A percentile compares a stretch with the other conserved stretches of the same genome.
Conservation (phyloP, 2,113 vertebrate genomes). For the Daubentonia madagascariensis region DNA sequence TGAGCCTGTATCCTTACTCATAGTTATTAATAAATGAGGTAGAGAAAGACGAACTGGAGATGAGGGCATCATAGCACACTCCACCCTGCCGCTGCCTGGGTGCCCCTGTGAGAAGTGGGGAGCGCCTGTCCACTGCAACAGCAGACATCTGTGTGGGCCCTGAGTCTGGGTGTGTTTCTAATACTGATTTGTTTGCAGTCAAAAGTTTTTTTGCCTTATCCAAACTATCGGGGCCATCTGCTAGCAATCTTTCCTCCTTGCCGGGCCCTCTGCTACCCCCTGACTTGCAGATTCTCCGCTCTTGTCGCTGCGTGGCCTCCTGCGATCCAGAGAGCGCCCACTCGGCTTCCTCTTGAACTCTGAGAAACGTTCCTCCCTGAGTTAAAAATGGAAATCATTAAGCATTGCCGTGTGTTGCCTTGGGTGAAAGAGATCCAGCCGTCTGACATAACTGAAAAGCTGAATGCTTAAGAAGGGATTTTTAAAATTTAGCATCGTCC, state of each 20-base stretch:
- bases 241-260: conserved; percentile 54
- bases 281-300: conserved; percentile 67
- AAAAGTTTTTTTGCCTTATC: conserved; percentile 43
- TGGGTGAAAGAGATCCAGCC: conserved; percentile 12
- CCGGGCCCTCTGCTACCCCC: conserved; percentile 76
- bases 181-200: conserved; percentile 75
- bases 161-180: conserved; percentile 28
- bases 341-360: conserved; percentile 70
- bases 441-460: not conserved
- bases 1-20: not conserved
- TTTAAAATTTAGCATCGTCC: not conserved
- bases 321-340: conserved; percentile 57
- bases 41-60: not conserved
- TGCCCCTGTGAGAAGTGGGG: not conserved
- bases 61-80: fast-evolving
- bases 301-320: not conserved
- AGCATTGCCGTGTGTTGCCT: not conserved
- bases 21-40: not conserved
- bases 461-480: not conserved
- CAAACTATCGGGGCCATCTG: conserved; percentile 76
- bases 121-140: not conserved
- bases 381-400: conserved; percentile 53
- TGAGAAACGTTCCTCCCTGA: not conserved
- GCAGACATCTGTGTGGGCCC: not conserved
- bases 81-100: not conserved